These are phyloP conservation scores for Lasioglossum calceatum DNA, from an alignment of 2,888 invertebrate genomes.

Conservation along the genomic window DNA sequence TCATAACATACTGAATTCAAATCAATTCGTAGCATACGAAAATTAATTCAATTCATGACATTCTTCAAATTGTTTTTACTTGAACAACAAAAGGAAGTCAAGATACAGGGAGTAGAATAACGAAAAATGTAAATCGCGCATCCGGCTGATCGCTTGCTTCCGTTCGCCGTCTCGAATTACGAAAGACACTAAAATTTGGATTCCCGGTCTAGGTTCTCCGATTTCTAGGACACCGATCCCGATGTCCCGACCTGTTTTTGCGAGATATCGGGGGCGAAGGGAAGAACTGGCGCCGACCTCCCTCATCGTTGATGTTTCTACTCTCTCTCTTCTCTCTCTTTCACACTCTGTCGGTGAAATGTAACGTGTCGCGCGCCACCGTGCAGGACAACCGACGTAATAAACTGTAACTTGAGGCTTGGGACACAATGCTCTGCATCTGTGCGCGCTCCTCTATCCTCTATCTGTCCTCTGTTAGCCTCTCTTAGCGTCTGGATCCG, in stretches of 20 bases:
- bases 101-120: neutral
- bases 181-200: constrained; percentile 31
- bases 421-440: constrained; percentile 47
- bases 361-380: constrained; percentile 47
- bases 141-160: constrained; percentile 11
- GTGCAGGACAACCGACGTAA: constrained; percentile 46
- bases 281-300: constrained; percentile 70
- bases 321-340: neutral
- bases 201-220: constrained; percentile 41
- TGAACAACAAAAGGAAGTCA: neutral
- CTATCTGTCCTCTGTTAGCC: neutral
- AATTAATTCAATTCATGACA: no score
- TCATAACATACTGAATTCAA: no score
- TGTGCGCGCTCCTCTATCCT: neutral
- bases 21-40: no score
- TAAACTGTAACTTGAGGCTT: constrained; percentile 70
- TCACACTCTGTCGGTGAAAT: neutral
- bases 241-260: constrained; percentile 16
- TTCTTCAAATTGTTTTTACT: neutral
- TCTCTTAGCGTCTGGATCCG: neutral
- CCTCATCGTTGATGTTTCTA: constrained; percentile 36
- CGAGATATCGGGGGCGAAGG: constrained; percentile 18
- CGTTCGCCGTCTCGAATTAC: constrained; percentile 43
- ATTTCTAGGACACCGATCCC: constrained; percentile 58
- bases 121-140: constrained; percentile 6